These are phyloP conservation scores for Lacanobia oleracea DNA, from an alignment of 2,888 invertebrate genomes.

Conservation along the genomic window DNA sequence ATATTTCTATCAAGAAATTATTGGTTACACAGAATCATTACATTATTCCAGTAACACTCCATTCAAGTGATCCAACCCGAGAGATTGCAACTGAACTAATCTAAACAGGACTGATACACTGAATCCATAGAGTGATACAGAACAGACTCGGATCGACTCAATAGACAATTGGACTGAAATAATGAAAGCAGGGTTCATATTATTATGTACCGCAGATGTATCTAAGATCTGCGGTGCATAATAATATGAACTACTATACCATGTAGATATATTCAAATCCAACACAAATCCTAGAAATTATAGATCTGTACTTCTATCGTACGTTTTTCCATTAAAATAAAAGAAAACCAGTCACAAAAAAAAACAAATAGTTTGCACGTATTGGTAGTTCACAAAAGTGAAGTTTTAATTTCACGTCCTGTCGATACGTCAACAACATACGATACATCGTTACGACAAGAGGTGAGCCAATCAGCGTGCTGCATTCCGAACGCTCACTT, in stretches of 20 bases:
- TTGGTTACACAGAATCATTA: too few species aligned
- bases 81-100: too few species aligned
- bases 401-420: constrained; percentile 7
- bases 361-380: neutral
- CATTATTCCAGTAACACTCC: too few species aligned
- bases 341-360: neutral
- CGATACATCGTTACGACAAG: neutral
- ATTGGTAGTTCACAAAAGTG: neutral
- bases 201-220: neutral
- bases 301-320: neutral
- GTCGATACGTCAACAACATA: constrained; percentile 9
- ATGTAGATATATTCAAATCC: neutral
- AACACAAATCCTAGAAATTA: neutral
- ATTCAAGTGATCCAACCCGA: too few species aligned
- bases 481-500: neutral
- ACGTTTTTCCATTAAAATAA: too few species aligned
- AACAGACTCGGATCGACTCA: neutral
- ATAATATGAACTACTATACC: too few species aligned
- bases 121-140: neutral
- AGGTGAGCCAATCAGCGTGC: constrained; percentile 1
- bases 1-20: too few species aligned
- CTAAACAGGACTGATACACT: too few species aligned
- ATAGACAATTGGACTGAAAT: neutral
- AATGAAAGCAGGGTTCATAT: neutral
- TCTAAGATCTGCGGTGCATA: too few species aligned